phyloP scores from a whole-genome alignment of 2,797 vertebrate genomes.

The Psittacula derbiana region DNA sequence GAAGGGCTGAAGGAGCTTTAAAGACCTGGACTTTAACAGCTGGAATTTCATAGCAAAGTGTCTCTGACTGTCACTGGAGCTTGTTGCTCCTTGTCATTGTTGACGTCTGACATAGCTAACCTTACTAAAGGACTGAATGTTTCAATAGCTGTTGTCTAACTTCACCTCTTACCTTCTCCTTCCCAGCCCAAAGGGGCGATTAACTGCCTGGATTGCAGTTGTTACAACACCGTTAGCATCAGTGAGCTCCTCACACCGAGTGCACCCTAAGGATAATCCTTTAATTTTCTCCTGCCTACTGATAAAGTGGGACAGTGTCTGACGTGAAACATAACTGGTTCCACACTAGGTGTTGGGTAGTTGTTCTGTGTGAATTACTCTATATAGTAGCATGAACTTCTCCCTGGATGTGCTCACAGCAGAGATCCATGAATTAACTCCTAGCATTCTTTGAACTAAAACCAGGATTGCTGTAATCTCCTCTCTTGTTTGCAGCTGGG shows the following conservation, averaged over 20 bases:
- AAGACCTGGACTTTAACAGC: not conserved
- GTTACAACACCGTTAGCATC: rapidly evolving
- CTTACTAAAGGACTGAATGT: not conserved
- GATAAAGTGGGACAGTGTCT: not conserved
- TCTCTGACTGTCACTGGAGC: not conserved
- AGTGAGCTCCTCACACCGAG: not conserved
- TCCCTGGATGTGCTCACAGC: not conserved
- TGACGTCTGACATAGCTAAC: not conserved
- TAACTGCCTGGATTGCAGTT: not conserved
- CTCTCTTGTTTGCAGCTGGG: conserved; percentile 83
- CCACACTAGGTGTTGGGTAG: not conserved
- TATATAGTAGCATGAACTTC: rapidly evolving
- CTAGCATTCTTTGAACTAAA: not conserved
- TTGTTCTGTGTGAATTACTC: not conserved
- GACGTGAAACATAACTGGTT: not conserved
- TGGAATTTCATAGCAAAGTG: not conserved
- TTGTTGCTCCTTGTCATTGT: not conserved
- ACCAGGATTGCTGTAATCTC: not conserved
- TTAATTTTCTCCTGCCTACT: not conserved
- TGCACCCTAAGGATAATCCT: not conserved
- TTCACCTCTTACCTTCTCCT: not conserved
- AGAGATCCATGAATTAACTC: not conserved
- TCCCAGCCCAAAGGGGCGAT: not conserved
- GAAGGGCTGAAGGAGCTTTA: not conserved
- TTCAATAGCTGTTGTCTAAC: not conserved